Percentiles rank a stretch among this genome's conserved stretches.
Evolutionary conservation across 1,140 invertebrate species (phyloP).

Genomic region (Cydia amplana): DNA sequence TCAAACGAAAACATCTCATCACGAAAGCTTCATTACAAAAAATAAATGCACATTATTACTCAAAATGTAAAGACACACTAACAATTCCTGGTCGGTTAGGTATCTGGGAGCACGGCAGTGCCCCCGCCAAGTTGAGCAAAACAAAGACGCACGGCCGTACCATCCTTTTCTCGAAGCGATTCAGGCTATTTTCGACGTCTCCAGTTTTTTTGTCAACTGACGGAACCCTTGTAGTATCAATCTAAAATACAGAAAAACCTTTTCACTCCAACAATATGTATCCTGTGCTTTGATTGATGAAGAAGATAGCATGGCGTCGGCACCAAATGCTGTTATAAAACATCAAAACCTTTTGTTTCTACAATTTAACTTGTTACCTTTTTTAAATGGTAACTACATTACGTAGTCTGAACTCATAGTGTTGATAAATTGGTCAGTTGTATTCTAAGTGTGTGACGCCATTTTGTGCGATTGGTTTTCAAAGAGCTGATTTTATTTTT

Average conservation of each 20-base stretch:
- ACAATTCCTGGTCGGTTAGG: background rate
- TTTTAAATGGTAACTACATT: slow-evolving; percentile 39
- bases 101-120: too few species aligned
- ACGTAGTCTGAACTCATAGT: slow-evolving; percentile 53
- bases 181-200: too few species aligned
- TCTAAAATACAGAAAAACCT: background rate
- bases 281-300: slow-evolving; percentile 75
- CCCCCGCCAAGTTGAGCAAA: too few species aligned
- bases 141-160: too few species aligned
- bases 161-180: too few species aligned
- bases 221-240: background rate
- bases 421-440: slow-evolving; percentile 65
- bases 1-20: too few species aligned
- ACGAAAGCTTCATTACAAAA: too few species aligned
- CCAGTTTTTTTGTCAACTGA: background rate
- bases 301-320: slow-evolving; percentile 56
- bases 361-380: background rate
- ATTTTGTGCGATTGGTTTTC: slow-evolving; percentile 45
- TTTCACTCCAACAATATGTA: slow-evolving; percentile 60
- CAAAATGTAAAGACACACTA: background rate
- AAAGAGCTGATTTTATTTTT: slow-evolving; percentile 35
- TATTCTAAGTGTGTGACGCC: slow-evolving; percentile 52
- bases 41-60: too few species aligned
- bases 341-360: background rate
- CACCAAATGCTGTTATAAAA: slow-evolving; percentile 33